A percentile compares a stretch with the other conserved stretches of the same genome.
Evolutionary conservation across 2,797 vertebrate species (phyloP).

Genomic region (Sarcophilus harrisii): DNA sequence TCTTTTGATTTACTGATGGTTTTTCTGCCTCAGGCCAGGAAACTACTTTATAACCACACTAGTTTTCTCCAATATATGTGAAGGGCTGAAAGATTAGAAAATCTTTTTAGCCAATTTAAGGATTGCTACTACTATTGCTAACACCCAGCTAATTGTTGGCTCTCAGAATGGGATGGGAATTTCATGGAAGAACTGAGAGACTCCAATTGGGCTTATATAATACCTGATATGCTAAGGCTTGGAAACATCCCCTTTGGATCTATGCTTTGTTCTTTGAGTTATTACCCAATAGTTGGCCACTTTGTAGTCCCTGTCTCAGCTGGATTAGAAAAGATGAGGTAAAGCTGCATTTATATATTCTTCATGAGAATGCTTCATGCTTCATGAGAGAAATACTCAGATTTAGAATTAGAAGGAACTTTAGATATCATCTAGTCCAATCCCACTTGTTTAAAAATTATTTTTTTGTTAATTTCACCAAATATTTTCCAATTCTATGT

Average conservation of each 20-base stretch:
- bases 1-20: constrained; percentile 37
- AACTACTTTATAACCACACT: constrained; percentile 53
- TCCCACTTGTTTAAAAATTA: background rate
- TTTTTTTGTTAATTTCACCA: background rate
- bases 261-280: background rate
- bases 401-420: background rate
- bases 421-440: background rate
- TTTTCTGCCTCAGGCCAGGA: constrained; percentile 66
- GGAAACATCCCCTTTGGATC: background rate
- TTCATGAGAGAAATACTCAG: background rate
- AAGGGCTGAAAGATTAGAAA: constrained; percentile 51
- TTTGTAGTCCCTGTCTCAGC: background rate
- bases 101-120: constrained; percentile 49
- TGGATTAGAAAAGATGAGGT: background rate
- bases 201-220: background rate
- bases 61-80: constrained; percentile 59
- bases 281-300: constrained; percentile 30
- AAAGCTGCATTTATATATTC: constrained; percentile 31
- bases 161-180: constrained; percentile 66
- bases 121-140: constrained; percentile 38
- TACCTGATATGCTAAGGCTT: constrained; percentile 23
- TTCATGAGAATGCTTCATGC: background rate
- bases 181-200: constrained; percentile 49
- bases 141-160: constrained; percentile 30
- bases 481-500: background rate